These are phyloP conservation scores for Siniperca knerii DNA, from an alignment of 2,113 vertebrate genomes.

Conservation along the genomic window DNA sequence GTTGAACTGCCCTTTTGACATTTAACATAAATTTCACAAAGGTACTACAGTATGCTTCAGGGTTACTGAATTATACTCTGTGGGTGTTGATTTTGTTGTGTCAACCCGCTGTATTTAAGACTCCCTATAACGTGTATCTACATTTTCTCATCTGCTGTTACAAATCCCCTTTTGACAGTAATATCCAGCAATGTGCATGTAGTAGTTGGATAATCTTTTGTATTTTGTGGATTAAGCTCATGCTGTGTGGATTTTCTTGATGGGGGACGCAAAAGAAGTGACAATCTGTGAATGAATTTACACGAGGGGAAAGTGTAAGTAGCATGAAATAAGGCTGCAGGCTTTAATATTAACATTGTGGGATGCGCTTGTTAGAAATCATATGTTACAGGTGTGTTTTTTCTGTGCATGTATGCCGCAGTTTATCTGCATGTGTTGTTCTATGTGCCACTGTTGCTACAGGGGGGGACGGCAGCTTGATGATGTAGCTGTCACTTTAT, in stretches of 20 bases:
- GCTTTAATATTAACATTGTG: neutral
- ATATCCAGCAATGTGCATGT: conserved; percentile 45
- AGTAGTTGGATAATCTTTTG: conserved; percentile 69
- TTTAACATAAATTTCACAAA: neutral
- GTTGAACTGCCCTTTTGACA: neutral
- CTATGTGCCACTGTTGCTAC: conserved; percentile 25
- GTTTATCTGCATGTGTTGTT: conserved; percentile 26
- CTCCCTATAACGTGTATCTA: neutral
- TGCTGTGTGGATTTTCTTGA: conserved; percentile 69
- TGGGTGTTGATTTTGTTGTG: conserved; percentile 26
- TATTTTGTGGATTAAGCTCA: conserved; percentile 67
- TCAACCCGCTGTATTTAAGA: conserved; percentile 27
- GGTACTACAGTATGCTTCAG: neutral
- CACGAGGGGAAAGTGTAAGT: neutral
- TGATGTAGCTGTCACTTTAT: conserved; percentile 75
- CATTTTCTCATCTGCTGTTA: conserved; percentile 41
- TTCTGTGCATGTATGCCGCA: neutral
- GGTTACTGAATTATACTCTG: conserved; percentile 21
- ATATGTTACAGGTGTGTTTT: conserved; percentile 35
- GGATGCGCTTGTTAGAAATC: neutral
- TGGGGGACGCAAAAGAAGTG: conserved; percentile 13
- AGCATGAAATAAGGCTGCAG: conserved; percentile 3
- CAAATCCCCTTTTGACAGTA: conserved; percentile 61
- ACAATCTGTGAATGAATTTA: conserved; percentile 63
- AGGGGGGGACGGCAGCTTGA: conserved; percentile 8